phyloP scores from a whole-genome alignment of 2,113 vertebrate species.

The Dolichotis patagonum region DNA sequence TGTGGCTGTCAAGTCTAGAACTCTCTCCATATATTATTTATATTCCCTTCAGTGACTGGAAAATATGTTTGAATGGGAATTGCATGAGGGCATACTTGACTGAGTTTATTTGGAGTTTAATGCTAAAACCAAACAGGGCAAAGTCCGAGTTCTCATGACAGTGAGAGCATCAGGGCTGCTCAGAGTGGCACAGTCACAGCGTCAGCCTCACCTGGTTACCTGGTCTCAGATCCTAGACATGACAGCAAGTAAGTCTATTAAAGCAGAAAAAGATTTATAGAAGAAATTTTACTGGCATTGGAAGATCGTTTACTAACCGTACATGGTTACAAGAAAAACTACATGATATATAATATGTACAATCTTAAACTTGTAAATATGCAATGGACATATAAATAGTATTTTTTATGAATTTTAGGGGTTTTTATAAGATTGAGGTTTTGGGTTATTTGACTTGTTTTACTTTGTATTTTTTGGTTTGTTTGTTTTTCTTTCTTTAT shows the following conservation, averaged over 20 bases:
- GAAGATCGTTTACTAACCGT: background rate
- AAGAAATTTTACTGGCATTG: background rate
- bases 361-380: constrained; percentile 6
- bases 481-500: background rate
- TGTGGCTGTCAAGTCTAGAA: background rate
- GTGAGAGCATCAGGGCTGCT: background rate
- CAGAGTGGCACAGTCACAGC: background rate
- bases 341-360: background rate
- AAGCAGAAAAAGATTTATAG: background rate
- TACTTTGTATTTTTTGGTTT: background rate
- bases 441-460: background rate
- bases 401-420: background rate
- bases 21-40: background rate
- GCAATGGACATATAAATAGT: background rate
- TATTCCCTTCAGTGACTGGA: background rate
- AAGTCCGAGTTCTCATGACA: background rate
- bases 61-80: background rate
- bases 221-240: background rate
- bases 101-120: background rate
- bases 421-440: background rate
- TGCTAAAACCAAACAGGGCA: background rate
- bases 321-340: background rate
- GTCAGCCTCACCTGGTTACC: background rate
- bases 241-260: background rate
- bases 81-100: background rate